Evolutionary conservation across 2,888 invertebrate species (phyloP).

Genomic region (Pandemis cinnamomeana): DNA sequence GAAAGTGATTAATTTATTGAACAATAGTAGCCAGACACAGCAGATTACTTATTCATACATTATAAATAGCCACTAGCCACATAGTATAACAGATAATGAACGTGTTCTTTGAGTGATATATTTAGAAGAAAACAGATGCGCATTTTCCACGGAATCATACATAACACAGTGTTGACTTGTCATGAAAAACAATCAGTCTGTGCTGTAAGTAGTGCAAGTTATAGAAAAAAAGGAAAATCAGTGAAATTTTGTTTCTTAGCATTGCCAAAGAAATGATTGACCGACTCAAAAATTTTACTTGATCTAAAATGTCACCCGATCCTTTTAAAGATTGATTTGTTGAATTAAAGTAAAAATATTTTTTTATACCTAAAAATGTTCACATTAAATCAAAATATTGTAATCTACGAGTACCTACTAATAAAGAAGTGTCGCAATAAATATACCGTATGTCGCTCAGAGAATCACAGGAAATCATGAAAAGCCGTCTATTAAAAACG

Average conservation of each 20-base stretch:
- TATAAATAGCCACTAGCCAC: conserved; percentile 19
- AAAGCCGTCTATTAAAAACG: background rate
- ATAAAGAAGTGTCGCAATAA: conserved; percentile 56
- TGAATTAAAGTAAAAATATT: background rate
- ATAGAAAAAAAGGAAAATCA: background rate
- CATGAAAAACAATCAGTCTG: background rate
- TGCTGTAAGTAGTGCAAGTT: background rate
- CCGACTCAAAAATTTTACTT: background rate
- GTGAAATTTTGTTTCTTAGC: background rate
- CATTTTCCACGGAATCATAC: background rate
- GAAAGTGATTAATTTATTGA: conserved; percentile 10
- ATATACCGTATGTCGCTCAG: conserved; percentile 57
- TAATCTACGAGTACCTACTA: conserved; percentile 53
- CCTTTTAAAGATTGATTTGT: background rate
- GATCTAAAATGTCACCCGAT: background rate
- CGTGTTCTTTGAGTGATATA: conserved; percentile 6
- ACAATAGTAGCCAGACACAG: conserved; percentile 22
- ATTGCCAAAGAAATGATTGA: background rate
- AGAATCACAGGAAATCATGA: conserved; percentile 41
- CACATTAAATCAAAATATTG: conserved; percentile 47
- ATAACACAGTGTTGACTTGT: background rate
- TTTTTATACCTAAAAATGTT: conserved; percentile 1
- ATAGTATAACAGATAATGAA: conserved; percentile 1
- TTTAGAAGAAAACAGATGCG: background rate
- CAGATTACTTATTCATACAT: conserved; percentile 12